Evolutionary conservation across 2,113 vertebrate species (phyloP).

Genomic region (Macquaria ambigua): DNA sequence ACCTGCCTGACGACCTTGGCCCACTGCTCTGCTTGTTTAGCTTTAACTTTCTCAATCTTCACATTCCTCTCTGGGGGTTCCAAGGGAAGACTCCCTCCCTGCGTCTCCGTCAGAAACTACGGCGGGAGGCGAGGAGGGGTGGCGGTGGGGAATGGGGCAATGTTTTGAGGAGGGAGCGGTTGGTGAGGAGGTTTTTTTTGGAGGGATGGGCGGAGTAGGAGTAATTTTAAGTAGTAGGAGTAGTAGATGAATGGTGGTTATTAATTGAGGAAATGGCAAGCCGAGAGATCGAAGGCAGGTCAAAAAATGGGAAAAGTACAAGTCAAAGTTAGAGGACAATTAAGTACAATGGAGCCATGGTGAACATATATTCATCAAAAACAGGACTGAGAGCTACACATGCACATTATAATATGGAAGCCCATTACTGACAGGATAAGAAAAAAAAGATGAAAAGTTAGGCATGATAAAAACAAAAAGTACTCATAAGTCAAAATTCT

Average conservation of each 20-base stretch:
- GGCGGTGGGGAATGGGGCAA: conserved; percentile 43
- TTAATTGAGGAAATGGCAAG: conserved; percentile 68
- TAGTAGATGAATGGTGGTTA: conserved; percentile 66
- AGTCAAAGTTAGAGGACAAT: conserved; percentile 59
- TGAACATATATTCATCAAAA: conserved; percentile 32
- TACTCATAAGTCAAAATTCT: background rate
- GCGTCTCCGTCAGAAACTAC: conserved; percentile 83
- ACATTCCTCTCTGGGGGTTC: conserved; percentile 88
- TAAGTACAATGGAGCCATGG: conserved; percentile 33
- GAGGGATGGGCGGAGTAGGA: conserved; percentile 38
- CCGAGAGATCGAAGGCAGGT: conserved; percentile 63
- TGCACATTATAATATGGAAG: conserved; percentile 11
- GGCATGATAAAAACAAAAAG: background rate
- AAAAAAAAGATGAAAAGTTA: background rate
- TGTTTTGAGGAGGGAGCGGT: conserved; percentile 63
- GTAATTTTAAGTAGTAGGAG: conserved; percentile 51
- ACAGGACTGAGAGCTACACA: conserved; percentile 35
- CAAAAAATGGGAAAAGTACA: conserved; percentile 70
- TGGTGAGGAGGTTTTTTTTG: conserved; percentile 17
- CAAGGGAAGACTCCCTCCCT: conserved; percentile 90
- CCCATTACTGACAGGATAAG: conserved; percentile 13
- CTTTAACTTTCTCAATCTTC: conserved; percentile 89
- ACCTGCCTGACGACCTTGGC: conserved; percentile 96
- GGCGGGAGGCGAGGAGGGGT: conserved; percentile 58
- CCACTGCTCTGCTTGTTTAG: conserved; percentile 95